A percentile compares a stretch with the other conserved stretches of the same genome.
Evolutionary conservation across 2,113 vertebrate species (phyloP).

Genomic region (Agelaius phoeniceus): DNA sequence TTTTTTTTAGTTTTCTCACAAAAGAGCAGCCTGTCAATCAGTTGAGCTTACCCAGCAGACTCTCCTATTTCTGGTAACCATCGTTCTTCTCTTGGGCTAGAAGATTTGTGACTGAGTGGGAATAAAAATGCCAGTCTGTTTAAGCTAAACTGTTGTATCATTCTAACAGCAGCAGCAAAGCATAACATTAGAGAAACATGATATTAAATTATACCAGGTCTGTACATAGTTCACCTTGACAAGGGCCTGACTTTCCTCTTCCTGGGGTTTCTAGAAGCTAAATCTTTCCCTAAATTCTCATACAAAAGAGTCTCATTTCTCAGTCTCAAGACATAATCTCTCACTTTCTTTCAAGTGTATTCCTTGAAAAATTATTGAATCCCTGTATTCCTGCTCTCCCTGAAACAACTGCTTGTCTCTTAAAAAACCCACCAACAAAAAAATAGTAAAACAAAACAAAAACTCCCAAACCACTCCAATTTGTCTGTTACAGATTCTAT

Average conservation of each 20-base stretch:
- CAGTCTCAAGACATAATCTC: background rate
- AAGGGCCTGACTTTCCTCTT: background rate
- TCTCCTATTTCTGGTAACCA: background rate
- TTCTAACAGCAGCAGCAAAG: background rate
- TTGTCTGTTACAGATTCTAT: background rate
- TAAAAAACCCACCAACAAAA: background rate
- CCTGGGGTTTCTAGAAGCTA: background rate
- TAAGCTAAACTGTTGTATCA: background rate
- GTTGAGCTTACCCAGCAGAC: background rate
- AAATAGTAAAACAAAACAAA: background rate
- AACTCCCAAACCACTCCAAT: accelerated
- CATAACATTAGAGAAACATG: background rate
- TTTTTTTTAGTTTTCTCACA: background rate
- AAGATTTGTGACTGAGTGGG: background rate
- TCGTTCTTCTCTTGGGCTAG: background rate
- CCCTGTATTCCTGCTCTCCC: background rate
- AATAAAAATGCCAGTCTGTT: background rate
- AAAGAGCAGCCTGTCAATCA: background rate
- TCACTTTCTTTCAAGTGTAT: background rate
- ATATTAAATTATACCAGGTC: background rate
- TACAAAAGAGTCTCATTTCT: background rate
- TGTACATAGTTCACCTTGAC: background rate
- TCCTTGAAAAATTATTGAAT: background rate
- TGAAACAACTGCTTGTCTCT: background rate
- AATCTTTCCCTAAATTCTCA: background rate